These are phyloP conservation scores for Tetranychus urticae DNA, from an alignment of 1,140 invertebrate genomes.

Conservation along the genomic window DNA sequence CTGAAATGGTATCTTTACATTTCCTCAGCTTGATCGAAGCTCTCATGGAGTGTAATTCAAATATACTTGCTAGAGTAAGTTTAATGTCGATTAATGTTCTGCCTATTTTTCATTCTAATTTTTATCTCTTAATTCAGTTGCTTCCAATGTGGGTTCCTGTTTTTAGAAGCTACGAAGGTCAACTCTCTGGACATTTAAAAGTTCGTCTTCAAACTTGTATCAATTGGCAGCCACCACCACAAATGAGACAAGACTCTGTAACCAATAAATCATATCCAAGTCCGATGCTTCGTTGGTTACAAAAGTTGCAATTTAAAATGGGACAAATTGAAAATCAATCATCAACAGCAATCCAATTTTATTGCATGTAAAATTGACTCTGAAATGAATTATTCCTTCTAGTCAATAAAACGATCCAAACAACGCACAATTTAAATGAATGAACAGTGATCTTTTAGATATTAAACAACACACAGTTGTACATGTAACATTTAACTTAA, in stretches of 20 bases:
- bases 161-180: constrained; percentile 14
- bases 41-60: constrained; percentile 78
- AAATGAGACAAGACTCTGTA: constrained; percentile 18
- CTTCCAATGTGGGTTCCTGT: constrained; percentile 41
- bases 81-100: not conserved
- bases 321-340: constrained; percentile 19
- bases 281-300: constrained; percentile 55
- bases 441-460: too few relatives aligned
- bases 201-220: constrained; percentile 67
- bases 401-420: too few relatives aligned
- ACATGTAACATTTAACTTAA: too few relatives aligned
- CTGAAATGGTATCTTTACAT: constrained; percentile 91
- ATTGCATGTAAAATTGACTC: constrained; percentile 4
- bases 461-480: too few relatives aligned
- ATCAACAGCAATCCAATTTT: constrained; percentile 8
- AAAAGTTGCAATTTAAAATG: constrained; percentile 88
- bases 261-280: constrained; percentile 14
- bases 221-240: constrained; percentile 32
- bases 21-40: constrained; percentile 87
- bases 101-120: not conserved
- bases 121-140: constrained; percentile 19
- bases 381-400: not conserved
- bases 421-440: too few relatives aligned
- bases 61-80: constrained; percentile 58
- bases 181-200: constrained; percentile 71